phyloP scores from a whole-genome alignment of 1,140 invertebrate genomes.

The Scaptomyza pallida region DNA sequence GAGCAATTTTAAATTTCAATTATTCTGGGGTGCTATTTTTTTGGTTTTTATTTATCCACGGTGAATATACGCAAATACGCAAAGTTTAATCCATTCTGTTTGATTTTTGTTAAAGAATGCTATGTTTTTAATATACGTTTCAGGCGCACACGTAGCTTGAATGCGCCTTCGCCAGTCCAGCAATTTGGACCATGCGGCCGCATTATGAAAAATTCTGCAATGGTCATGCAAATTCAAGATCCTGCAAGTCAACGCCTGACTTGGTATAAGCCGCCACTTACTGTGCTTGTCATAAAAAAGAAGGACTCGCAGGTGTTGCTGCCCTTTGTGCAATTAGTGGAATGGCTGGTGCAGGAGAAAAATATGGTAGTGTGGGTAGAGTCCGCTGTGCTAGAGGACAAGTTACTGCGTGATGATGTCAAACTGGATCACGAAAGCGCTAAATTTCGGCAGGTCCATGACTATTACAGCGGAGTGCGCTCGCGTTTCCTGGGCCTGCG shows the following conservation, averaged over 20 bases:
- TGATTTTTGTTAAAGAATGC: no score
- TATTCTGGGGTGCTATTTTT: no score
- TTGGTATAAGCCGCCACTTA: conserved; percentile 97
- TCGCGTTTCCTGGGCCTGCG: conserved; percentile 89
- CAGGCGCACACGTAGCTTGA: conserved; percentile 95
- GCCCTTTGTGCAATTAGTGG: conserved; percentile 95
- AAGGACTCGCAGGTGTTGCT: conserved; percentile 94
- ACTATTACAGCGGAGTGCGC: conserved; percentile 58
- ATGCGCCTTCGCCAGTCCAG: conserved; percentile 95
- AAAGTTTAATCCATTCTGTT: no score
- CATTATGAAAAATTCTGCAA: conserved; percentile 97
- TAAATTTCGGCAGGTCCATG: conserved; percentile 66
- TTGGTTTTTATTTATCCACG: no score
- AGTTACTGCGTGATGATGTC: conserved; percentile 88
- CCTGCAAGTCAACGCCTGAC: conserved; percentile 97
- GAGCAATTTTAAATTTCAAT: no score
- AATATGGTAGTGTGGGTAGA: conserved; percentile 98
- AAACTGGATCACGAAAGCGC: conserved; percentile 63
- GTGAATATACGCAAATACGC: no score
- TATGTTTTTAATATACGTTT: conserved; percentile 83
- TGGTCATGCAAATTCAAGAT: conserved; percentile 99
- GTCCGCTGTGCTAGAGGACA: conserved; percentile 93
- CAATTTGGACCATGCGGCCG: conserved; percentile 97
- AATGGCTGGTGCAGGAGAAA: conserved; percentile 97
- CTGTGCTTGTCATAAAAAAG: conserved; percentile 98